These are phyloP conservation scores for Apoda limacodes DNA, from an alignment of 2,888 invertebrate species.

Conservation along the genomic window DNA sequence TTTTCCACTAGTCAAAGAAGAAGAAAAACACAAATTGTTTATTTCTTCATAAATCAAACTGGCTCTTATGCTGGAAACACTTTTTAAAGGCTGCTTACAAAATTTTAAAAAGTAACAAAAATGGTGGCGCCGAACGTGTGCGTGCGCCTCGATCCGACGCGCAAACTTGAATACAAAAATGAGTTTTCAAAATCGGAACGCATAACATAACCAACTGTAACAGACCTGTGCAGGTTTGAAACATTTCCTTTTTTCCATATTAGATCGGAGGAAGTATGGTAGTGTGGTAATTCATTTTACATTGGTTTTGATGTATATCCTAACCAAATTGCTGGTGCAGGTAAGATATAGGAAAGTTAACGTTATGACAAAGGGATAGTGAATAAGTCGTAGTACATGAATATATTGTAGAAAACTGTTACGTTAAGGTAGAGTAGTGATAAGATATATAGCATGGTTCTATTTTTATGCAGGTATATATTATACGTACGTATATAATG, in stretches of 20 bases:
- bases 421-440: conserved; percentile 50
- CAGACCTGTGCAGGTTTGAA: conserved; percentile 29
- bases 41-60: no score
- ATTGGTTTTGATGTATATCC: conserved; percentile 23
- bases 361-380: conserved; percentile 16
- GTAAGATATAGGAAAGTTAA: conserved; percentile 11
- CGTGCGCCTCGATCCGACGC: conserved; percentile 34
- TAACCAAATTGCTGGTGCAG: conserved; percentile 20
- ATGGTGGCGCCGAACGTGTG: conserved; percentile 31
- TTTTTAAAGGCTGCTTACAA: background rate
- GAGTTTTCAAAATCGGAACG: conserved; percentile 55
- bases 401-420: conserved; percentile 38
- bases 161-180: conserved; percentile 54
- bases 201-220: conserved; percentile 23
- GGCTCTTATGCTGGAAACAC: no score
- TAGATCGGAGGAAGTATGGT: conserved; percentile 23
- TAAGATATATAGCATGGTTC: conserved; percentile 49
- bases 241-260: conserved; percentile 17
- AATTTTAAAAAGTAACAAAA: conserved; percentile 22
- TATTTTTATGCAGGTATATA: no score
- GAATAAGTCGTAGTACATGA: conserved; percentile 12
- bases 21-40: no score
- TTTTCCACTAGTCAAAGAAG: no score
- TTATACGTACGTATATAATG: no score
- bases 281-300: no score